Evolutionary conservation across 2,888 invertebrate species (phyloP).

Genomic region (Nephrotoma flavescens): DNA sequence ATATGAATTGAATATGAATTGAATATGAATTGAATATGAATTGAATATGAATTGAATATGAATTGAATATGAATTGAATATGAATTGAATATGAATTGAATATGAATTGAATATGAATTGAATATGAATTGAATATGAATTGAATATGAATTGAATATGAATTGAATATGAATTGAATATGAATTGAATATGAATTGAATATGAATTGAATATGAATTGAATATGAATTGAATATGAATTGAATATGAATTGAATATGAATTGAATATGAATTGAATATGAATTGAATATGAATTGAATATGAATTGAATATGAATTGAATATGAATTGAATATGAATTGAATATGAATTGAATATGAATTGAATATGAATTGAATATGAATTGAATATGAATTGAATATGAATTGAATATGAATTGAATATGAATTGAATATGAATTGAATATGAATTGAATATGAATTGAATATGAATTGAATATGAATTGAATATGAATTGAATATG

Average conservation of each 20-base stretch:
- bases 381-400: neutral
- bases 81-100: neutral
- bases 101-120: neutral
- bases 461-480: neutral
- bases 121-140: neutral
- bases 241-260: neutral
- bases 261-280: neutral
- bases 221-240: neutral
- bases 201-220: neutral
- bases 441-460: neutral
- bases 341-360: neutral
- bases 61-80: neutral
- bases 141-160: neutral
- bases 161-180: neutral
- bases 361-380: neutral
- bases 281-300: neutral
- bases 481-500: neutral
- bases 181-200: neutral
- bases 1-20: neutral
- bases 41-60: neutral
- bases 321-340: neutral
- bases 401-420: neutral
- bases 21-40: neutral
- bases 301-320: neutral
- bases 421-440: neutral